Conservation (phyloP, 2,888 invertebrate genomes). For the Laspeyria flexula region DNA sequence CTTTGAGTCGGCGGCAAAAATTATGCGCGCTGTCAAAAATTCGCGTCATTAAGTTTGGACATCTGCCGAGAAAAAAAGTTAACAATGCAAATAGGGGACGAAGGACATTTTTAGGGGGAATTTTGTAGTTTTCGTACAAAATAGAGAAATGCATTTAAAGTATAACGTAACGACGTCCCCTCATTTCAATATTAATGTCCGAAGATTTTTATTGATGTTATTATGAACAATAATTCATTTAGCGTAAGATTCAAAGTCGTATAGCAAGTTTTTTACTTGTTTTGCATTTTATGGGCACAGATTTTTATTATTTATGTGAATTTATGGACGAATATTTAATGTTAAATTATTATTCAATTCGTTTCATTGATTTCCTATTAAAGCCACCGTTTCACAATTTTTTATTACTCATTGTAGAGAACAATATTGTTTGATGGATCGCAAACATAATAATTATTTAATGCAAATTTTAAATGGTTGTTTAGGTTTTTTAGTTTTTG, state of each 20-base stretch:
- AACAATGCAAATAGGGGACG: constrained; percentile 84
- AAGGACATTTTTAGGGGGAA: constrained; percentile 83
- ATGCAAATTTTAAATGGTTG: too few relatives aligned
- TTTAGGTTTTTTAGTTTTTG: too few relatives aligned
- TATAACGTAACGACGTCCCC: constrained; percentile 74
- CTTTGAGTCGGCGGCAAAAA: constrained; percentile 77
- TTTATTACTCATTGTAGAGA: not conserved
- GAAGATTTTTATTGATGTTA: constrained; percentile 39
- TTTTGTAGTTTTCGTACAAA: constrained; percentile 76
- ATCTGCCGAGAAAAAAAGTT: constrained; percentile 78
- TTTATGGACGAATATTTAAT: constrained; percentile 49
- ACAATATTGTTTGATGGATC: not conserved
- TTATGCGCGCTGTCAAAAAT: constrained; percentile 83
- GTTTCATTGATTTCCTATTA: constrained; percentile 19
- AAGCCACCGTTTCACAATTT: not conserved
- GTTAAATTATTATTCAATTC: constrained; percentile 47
- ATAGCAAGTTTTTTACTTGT: constrained; percentile 43
- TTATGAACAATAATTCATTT: constrained; percentile 23
- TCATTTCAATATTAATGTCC: constrained; percentile 80
- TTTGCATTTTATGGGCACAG: constrained; percentile 53
- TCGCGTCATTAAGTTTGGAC: constrained; percentile 83
- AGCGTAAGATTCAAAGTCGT: constrained; percentile 46
- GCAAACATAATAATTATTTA: too few relatives aligned
- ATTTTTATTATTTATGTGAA: constrained; percentile 65
- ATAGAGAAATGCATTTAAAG: constrained; percentile 82